A percentile compares a stretch with the other conserved stretches of the same genome.
phyloP scores from a whole-genome alignment of 2,113 vertebrate species.

The Hippocampus comes region DNA sequence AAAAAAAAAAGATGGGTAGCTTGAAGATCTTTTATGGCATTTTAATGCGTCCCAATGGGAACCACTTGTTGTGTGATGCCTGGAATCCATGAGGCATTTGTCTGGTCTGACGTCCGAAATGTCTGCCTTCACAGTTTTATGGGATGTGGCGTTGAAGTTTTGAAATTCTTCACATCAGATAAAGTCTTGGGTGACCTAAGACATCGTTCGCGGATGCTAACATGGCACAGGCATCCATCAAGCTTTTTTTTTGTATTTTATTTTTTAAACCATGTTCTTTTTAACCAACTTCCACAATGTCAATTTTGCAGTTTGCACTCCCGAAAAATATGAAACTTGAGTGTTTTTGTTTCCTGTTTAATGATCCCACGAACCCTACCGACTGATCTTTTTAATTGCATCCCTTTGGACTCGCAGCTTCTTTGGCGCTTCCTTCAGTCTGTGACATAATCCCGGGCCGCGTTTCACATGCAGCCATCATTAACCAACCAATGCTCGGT shows the following conservation, averaged over 20 bases:
- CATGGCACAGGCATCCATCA: background rate
- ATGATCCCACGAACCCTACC: constrained; percentile 34
- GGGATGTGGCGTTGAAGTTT: background rate
- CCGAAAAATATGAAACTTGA: background rate
- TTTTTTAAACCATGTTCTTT: constrained; percentile 40
- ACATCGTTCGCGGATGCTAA: background rate
- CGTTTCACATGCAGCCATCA: constrained; percentile 29
- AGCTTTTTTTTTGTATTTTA: constrained; percentile 5
- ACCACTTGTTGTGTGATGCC: no score
- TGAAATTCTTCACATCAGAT: background rate
- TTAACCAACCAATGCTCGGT: constrained; percentile 20
- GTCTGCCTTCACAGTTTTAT: no score
- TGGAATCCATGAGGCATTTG: no score
- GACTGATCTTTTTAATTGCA: constrained; percentile 60
- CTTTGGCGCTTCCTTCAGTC: constrained; percentile 34
- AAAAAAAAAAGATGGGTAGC: no score
- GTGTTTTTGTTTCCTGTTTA: constrained; percentile 48
- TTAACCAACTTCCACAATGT: background rate
- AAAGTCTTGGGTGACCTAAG: no score
- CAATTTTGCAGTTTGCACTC: constrained; percentile 17
- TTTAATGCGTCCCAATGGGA: no score
- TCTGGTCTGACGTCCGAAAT: no score
- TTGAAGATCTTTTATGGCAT: no score
- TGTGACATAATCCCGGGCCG: constrained; percentile 31
- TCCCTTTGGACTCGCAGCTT: constrained; percentile 48